Evolutionary conservation across 2,888 invertebrate species (phyloP), one percentile per base, ranked within the genome.

Genomic region (Pinctada fucata): DNA sequence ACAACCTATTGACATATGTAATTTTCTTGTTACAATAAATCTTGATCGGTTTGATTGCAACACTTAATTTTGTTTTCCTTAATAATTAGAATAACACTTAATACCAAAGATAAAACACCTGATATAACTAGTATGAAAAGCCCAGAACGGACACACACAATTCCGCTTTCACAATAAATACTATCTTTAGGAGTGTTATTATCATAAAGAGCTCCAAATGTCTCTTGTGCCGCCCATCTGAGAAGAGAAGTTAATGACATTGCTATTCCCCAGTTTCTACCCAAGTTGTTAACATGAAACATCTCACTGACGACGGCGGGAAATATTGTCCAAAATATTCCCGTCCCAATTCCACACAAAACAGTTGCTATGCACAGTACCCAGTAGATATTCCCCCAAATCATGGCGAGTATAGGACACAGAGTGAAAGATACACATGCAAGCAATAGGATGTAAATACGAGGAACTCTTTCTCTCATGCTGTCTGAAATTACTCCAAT

Each of bases 211-310:
- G 81, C 83, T 2, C 86, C 86, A 71, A 79, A 86, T 5, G 76
- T 52, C 71, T 82, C 80, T 71, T 86, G 85, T 6, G 76, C 69
- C 1, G 75, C 84, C n/a, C 83, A 74, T 31, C 83, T 85, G 16
- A 85, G 52, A 4, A 83, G 47, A 2, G 85, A 76, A 1, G 82
- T 80, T 2, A 83, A n/a, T 16, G 85, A 58, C 6, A 86, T 68
- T 1, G 83, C 78, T 45, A 84, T 83, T n/a, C 86, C 86, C 86
- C 86, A 86, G 72, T 86, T 86, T 16, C 86, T 73, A 6, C 86
- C 84, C 31, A 86, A 66, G 65, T 85, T 82, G 6, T 78, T 79
- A 0, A 85, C 75, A 70, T 73, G 77, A 67, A 86, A 86, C 69
- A 64, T 76, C 72, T 86, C 86, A 70, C 83, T 82, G 78, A 85